Evolutionary conservation across 37 sponge, comb jelly and placozoan species (phyloP).

Genomic region (Haliclona indistincta): DNA sequence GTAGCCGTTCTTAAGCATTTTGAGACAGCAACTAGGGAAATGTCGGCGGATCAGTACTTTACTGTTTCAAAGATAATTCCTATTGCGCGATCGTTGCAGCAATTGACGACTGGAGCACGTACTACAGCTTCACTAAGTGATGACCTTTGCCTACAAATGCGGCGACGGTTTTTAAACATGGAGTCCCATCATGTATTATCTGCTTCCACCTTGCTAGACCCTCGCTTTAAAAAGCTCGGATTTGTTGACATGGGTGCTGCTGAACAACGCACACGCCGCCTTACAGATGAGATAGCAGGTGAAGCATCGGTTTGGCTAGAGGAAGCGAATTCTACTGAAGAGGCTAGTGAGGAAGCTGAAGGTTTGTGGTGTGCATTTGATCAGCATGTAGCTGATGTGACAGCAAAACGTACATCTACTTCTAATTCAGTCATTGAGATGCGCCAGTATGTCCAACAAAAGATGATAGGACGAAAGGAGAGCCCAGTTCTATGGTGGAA

Average conservation of each 20-base stretch:
- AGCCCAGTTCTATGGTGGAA: constrained; percentile 7
- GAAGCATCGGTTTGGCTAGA: too few relatives aligned
- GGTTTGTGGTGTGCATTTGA: not conserved
- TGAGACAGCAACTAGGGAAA: constrained; percentile 3
- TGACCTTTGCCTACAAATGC: not conserved
- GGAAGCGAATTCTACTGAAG: too few relatives aligned
- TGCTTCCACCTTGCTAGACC: not conserved
- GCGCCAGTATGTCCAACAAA: not conserved
- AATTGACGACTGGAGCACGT: not conserved
- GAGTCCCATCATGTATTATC: not conserved
- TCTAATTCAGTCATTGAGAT: not conserved
- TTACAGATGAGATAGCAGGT: not conserved
- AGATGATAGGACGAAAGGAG: not conserved
- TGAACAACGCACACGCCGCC: not conserved
- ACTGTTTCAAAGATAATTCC: constrained; percentile 12
- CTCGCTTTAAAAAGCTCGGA: constrained; percentile 1
- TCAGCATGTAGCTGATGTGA: not conserved
- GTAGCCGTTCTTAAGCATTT: constrained; percentile 3
- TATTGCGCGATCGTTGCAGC: not conserved
- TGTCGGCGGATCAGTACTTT: not conserved
- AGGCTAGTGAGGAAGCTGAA: not conserved
- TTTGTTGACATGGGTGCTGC: not conserved
- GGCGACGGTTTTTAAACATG: not conserved
- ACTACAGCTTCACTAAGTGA: too few relatives aligned
- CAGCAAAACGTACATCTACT: not conserved